These are phyloP conservation scores for Lysiphlebus fabarum DNA, from an alignment of 1,140 invertebrate species.

Conservation along the genomic window DNA sequence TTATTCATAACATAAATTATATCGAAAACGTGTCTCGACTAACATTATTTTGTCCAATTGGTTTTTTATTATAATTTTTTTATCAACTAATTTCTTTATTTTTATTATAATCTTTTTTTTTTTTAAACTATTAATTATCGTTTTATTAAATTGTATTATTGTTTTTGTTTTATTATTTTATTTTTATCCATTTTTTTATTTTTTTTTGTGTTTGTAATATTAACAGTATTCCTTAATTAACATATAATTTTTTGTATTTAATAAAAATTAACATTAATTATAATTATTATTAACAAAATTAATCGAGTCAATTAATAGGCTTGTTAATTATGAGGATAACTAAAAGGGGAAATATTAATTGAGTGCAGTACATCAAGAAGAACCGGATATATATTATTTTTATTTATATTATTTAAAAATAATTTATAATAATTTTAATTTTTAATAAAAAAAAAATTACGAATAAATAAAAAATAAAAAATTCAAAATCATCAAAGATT, in stretches of 20 bases:
- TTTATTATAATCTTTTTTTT: too few relatives aligned
- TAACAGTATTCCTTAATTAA: neutral
- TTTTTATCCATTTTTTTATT: conserved; percentile 1
- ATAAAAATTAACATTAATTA: too few relatives aligned
- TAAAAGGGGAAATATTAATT: conserved; percentile 18
- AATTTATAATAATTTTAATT: conserved; percentile 5
- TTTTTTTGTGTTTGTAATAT: neutral
- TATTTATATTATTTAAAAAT: neutral
- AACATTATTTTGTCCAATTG: neutral
- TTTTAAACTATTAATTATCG: too few relatives aligned
- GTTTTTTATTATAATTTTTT: neutral
- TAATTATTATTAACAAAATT: too few relatives aligned
- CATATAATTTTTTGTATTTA: too few relatives aligned
- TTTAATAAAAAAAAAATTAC: conserved; percentile 23
- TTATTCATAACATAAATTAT: too few relatives aligned
- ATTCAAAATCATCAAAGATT: conserved; percentile 34
- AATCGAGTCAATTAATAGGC: too few relatives aligned
- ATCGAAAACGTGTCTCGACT: too few relatives aligned
- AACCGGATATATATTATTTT: conserved; percentile 5
- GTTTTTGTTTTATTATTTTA: neutral
- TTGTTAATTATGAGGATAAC: conserved; percentile 10
- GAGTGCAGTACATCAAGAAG: conserved; percentile 20
- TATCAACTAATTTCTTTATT: neutral
- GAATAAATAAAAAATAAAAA: conserved; percentile 24
- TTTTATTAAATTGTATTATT: neutral